A percentile compares a stretch with the other conserved stretches of the same genome.
These are phyloP conservation scores for Portevinia maculata DNA, from an alignment of 2,888 invertebrate species.

Conservation along the genomic window DNA sequence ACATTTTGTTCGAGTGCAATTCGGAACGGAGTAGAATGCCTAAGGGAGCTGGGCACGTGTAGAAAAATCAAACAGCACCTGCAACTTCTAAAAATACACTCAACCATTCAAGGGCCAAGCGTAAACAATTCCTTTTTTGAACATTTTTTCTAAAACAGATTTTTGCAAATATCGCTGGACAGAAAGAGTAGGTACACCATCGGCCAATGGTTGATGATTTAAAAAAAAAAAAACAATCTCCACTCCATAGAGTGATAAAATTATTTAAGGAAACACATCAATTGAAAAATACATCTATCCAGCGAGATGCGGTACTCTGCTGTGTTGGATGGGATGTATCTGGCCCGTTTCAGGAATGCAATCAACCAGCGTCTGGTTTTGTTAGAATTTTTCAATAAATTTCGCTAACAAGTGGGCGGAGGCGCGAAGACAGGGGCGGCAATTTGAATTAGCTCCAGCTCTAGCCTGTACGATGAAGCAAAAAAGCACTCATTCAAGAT, in stretches of 20 bases:
- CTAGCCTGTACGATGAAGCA: not conserved
- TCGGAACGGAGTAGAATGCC: not conserved
- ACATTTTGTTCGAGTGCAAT: no score
- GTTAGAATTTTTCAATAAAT: slow-evolving; percentile 64
- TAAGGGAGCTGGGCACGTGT: slow-evolving; percentile 35
- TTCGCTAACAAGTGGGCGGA: slow-evolving; percentile 43
- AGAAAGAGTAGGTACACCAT: slow-evolving; percentile 1
- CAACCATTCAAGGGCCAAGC: slow-evolving; percentile 31
- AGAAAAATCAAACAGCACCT: slow-evolving; percentile 12
- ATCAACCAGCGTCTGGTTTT: slow-evolving; percentile 59
- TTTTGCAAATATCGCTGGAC: not conserved
- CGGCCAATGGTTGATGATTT: slow-evolving; percentile 50
- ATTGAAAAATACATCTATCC: slow-evolving; percentile 54
- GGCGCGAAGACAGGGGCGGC: not conserved
- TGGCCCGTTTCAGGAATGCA: slow-evolving; percentile 44
- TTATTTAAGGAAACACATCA: slow-evolving; percentile 70
- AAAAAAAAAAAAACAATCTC: slow-evolving; percentile 34
- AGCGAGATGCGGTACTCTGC: slow-evolving; percentile 4
- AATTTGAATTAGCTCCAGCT: slow-evolving; percentile 2
- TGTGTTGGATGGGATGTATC: slow-evolving; percentile 1
- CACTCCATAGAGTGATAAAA: slow-evolving; percentile 60
- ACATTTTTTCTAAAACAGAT: slow-evolving; percentile 20
- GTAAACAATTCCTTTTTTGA: slow-evolving; percentile 23
- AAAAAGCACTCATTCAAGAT: slow-evolving; percentile 61
- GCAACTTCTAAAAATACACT: slow-evolving; percentile 22